Evolutionary conservation across 1,140 invertebrate genomes (phyloP).

Genomic region (Aphelinus certus): DNA sequence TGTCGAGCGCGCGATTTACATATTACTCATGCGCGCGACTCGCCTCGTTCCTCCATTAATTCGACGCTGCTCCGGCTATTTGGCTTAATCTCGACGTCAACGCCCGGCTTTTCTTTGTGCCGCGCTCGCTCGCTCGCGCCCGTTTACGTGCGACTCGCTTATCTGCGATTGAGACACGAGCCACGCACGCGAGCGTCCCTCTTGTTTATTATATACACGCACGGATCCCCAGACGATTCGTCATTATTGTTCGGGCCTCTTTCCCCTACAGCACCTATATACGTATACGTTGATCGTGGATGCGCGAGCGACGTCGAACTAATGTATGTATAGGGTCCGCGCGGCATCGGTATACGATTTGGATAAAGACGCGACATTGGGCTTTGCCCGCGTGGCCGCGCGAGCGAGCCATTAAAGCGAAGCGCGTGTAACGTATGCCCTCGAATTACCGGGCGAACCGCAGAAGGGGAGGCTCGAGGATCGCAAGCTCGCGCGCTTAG

Average conservation of each 20-base stretch:
- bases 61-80: not conserved
- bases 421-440: conserved; percentile 11
- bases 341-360: conserved; percentile 7
- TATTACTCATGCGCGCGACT: conserved; percentile 31
- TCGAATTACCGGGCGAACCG: conserved; percentile 19
- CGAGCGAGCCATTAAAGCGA: conserved; percentile 36
- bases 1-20: conserved; percentile 18
- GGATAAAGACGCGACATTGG: conserved; percentile 14
- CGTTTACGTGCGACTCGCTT: not conserved
- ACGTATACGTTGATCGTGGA: no score
- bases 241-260: not conserved
- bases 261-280: no score
- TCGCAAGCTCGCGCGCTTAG: no score
- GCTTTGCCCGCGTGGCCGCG: conserved; percentile 6
- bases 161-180: conserved; percentile 34
- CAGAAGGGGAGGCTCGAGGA: no score
- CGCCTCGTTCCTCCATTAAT: conserved; percentile 31
- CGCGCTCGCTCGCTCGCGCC: not conserved
- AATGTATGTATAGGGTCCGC: no score
- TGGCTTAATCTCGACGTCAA: no score
- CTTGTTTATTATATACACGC: conserved; percentile 18
- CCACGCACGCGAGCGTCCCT: not conserved
- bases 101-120: conserved; percentile 7
- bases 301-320: no score
- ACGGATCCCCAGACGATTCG: conserved; percentile 7